phyloP scores from a whole-genome alignment of 2,113 vertebrate genomes.

The Entosphenus tridentatus region DNA sequence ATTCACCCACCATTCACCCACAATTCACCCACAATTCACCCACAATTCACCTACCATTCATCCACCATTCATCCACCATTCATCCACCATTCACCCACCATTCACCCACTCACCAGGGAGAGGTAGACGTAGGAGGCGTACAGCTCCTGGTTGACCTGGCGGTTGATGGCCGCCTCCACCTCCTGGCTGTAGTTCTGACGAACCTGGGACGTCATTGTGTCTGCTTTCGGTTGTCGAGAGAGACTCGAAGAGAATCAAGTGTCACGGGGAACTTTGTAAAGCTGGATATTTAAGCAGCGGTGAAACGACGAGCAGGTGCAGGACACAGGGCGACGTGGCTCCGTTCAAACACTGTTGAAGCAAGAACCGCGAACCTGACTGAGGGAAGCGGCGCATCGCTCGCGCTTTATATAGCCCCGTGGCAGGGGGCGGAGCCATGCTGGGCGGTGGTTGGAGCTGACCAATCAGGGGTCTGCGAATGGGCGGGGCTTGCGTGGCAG shows the following conservation, averaged over 20 bases:
- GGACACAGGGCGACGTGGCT: neutral
- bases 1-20: no score
- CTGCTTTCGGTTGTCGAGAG: conserved; percentile 6
- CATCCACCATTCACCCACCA: no score
- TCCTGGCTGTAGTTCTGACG: conserved; percentile 50
- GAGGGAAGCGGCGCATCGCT: no score
- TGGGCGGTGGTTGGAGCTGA: no score
- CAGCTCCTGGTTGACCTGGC: conserved; percentile 45
- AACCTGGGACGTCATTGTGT: conserved; percentile 28
- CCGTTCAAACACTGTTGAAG: conserved; percentile 5
- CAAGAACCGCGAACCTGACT: neutral
- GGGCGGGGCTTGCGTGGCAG: no score
- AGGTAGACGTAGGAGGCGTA: conserved; percentile 39
- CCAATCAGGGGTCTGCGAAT: no score
- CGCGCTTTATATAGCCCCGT: no score
- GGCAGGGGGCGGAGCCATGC: no score
- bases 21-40: no score
- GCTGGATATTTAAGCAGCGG: neutral
- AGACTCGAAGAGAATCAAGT: neutral
- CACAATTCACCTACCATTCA: no score
- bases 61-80: no score
- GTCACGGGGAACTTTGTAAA: conserved; percentile 9
- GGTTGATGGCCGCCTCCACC: conserved; percentile 33
- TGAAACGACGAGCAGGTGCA: rapidly evolving
- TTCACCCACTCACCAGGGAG: conserved; percentile 29